These are phyloP conservation scores for Daboia siamensis DNA, from an alignment of 2,113 vertebrate genomes.

Conservation along the genomic window DNA sequence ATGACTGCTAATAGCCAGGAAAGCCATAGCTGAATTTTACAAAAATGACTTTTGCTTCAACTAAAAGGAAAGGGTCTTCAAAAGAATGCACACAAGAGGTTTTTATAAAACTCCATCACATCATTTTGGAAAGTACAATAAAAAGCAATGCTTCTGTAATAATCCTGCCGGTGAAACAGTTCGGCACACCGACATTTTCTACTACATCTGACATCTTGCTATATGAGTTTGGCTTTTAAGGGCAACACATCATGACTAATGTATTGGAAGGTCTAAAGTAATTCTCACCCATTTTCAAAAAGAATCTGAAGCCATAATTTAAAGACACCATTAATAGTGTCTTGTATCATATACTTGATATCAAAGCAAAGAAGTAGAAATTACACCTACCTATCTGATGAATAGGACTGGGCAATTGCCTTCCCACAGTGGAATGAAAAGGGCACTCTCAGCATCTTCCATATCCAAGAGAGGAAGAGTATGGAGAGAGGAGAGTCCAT, in stretches of 20 bases:
- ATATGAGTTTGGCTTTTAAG: background rate
- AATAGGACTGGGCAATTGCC: background rate
- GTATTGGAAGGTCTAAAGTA: background rate
- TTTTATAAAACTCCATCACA: conserved; percentile 4
- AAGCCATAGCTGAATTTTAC: background rate
- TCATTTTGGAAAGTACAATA: background rate
- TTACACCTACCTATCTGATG: background rate
- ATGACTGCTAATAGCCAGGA: background rate
- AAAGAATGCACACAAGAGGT: conserved; percentile 16
- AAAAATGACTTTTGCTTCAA: background rate
- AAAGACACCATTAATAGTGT: background rate
- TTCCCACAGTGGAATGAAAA: background rate
- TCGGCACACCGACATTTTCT: background rate
- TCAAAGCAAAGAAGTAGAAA: background rate
- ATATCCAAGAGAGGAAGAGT: background rate
- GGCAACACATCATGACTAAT: conserved; percentile 1
- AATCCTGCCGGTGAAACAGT: conserved; percentile 6
- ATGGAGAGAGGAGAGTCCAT: background rate
- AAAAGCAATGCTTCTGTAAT: background rate
- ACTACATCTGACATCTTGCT: background rate
- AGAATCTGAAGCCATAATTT: background rate
- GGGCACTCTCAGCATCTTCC: background rate
- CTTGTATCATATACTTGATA: background rate
- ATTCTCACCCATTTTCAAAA: background rate
- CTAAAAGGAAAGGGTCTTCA: background rate